These are phyloP conservation scores for Pipa parva DNA, from an alignment of 2,113 vertebrate genomes.

Conservation along the genomic window DNA sequence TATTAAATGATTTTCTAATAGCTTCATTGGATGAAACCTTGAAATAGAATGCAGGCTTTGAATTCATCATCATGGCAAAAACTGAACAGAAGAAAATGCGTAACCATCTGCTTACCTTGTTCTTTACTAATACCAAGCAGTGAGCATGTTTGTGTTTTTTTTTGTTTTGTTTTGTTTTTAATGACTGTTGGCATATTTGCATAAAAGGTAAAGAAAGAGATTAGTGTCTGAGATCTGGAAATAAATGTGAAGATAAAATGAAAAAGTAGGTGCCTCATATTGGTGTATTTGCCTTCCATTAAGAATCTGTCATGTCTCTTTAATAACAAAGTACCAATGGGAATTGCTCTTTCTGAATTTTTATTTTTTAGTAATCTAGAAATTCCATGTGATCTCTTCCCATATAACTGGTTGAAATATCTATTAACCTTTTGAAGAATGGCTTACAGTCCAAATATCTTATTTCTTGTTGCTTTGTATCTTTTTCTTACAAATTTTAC, in stretches of 20 bases:
- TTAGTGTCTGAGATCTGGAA: not conserved
- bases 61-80: not conserved
- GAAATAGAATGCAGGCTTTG: not conserved
- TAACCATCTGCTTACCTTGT: not conserved
- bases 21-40: slow-evolving; percentile 2
- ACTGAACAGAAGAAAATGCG: not conserved
- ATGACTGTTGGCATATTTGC: not conserved
- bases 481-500: too few relatives aligned
- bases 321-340: not conserved
- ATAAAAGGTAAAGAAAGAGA: not conserved
- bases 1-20: slow-evolving; percentile 11
- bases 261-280: not conserved
- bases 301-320: not conserved
- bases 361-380: not conserved
- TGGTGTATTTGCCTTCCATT: not conserved
- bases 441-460: too few relatives aligned
- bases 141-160: too few relatives aligned
- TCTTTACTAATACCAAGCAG: too few relatives aligned
- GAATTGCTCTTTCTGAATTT: not conserved
- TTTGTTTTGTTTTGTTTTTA: not conserved
- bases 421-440: too few relatives aligned
- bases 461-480: too few relatives aligned
- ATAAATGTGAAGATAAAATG: not conserved
- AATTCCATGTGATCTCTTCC: not conserved
- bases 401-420: not conserved